Percentiles rank a stretch among this genome's conserved stretches.
Conservation (phyloP, 1,140 invertebrate genomes). For the Drosophila rufa region DNA sequence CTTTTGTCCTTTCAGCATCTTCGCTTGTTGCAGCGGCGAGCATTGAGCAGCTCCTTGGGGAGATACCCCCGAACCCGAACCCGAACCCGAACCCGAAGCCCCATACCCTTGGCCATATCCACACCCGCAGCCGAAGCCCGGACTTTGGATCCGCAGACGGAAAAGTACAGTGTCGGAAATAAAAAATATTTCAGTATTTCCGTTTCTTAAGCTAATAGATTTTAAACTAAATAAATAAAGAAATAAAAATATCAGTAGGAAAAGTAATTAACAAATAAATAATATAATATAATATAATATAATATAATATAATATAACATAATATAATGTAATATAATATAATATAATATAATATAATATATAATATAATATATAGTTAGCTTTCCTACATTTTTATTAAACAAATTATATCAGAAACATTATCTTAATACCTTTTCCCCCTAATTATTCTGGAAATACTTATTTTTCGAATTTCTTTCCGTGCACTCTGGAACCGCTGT, state of each 20-base stretch:
- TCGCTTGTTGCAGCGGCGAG: conserved; percentile 63
- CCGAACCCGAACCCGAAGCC: background rate
- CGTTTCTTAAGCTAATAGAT: too few species aligned
- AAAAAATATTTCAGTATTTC: too few species aligned
- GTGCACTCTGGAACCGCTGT: conserved; percentile 11
- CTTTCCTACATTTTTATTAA: too few species aligned
- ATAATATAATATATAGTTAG: too few species aligned
- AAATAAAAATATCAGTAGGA: background rate
- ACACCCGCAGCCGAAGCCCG: conserved; percentile 11
- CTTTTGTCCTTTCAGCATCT: conserved; percentile 56
- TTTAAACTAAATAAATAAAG: background rate
- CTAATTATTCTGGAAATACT: background rate
- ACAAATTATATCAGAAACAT: too few species aligned
- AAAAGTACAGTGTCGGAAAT: background rate
- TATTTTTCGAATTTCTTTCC: background rate
- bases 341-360: too few species aligned
- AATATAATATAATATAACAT: too few species aligned
- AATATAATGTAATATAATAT: too few species aligned
- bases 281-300: too few species aligned
- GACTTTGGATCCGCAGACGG: conserved; percentile 6
- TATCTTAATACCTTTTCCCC: background rate
- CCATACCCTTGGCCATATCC: conserved; percentile 13
- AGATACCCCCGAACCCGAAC: conserved; percentile 3
- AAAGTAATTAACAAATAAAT: too few species aligned
- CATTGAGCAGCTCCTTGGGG: conserved; percentile 35